A percentile compares a stretch with the other conserved stretches of the same genome.
phyloP scores from a whole-genome alignment of 1,140 invertebrate species.

The Drosophila sucinea region DNA sequence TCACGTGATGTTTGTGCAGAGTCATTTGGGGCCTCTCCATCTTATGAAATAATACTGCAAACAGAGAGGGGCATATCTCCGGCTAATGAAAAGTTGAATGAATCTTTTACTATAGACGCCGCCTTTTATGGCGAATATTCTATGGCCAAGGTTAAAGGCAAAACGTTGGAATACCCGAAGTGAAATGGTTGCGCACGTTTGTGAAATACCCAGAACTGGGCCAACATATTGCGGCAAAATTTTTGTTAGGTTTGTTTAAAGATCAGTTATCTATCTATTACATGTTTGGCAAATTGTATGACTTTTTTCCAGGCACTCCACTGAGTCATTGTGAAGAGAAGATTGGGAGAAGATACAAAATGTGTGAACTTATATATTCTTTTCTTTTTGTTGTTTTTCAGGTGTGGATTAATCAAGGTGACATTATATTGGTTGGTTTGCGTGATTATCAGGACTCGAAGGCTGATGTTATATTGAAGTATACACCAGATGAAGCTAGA shows the following conservation, averaged over 20 bases:
- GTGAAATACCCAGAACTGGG: constrained; percentile 62
- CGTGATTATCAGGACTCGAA: constrained; percentile 99
- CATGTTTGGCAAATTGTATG: constrained; percentile 46
- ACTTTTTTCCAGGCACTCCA: constrained; percentile 22
- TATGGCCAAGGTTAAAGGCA: constrained; percentile 13
- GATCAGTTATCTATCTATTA: constrained; percentile 69
- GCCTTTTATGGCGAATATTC: constrained; percentile 1
- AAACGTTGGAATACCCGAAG: neutral
- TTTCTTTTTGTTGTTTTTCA: constrained; percentile 46
- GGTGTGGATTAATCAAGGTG: constrained; percentile 99
- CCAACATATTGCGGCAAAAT: constrained; percentile 29
- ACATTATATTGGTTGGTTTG: constrained; percentile 98
- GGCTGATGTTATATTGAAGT: constrained; percentile 99
- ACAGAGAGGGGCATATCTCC: neutral
- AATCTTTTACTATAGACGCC: neutral
- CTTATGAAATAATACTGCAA: neutral
- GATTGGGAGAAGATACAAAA: constrained; percentile 19
- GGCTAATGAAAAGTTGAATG: neutral
- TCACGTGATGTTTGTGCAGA: neutral
- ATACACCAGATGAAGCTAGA: constrained; percentile 99
- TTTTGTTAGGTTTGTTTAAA: constrained; percentile 33
- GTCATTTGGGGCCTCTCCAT: neutral
- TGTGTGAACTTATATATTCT: constrained; percentile 12
- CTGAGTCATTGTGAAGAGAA: constrained; percentile 33
- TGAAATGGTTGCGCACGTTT: constrained; percentile 51